Conservation (phyloP, 2,888 invertebrate species). For the Mystacides longicornis region DNA sequence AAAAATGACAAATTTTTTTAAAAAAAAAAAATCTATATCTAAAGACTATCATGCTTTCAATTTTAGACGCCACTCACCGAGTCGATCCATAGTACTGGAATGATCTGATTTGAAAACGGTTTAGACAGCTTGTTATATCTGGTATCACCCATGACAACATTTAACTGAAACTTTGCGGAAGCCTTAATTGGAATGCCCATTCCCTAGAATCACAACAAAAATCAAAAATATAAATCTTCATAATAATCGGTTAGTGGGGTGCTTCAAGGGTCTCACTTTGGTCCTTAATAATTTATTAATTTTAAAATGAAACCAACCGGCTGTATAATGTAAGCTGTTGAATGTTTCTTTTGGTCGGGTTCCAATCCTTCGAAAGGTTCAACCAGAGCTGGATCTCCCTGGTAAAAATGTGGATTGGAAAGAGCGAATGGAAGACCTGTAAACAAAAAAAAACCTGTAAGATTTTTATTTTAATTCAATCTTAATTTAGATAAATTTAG, state of each 20-base stretch:
- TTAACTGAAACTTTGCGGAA: slow-evolving; percentile 62
- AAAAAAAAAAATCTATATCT: neutral
- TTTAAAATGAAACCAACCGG: too few species aligned
- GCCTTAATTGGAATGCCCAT: slow-evolving; percentile 60
- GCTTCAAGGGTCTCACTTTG: too few species aligned
- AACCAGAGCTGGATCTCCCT: slow-evolving; percentile 52
- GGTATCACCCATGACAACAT: slow-evolving; percentile 58
- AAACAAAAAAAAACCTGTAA: slow-evolving; percentile 13
- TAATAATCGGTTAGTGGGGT: too few species aligned
- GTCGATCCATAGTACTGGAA: slow-evolving; percentile 69
- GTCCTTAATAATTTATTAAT: too few species aligned
- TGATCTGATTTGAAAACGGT: slow-evolving; percentile 54
- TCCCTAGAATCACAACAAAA: slow-evolving; percentile 37
- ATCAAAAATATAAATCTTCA: neutral
- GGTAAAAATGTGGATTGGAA: slow-evolving; percentile 61
- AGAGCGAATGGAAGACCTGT: slow-evolving; percentile 65
- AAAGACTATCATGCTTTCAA: neutral
- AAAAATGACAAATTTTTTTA: neutral
- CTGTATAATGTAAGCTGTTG: slow-evolving; percentile 57
- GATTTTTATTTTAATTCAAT: neutral
- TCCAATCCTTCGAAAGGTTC: slow-evolving; percentile 54
- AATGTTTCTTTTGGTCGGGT: slow-evolving; percentile 49
- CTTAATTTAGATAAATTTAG: neutral
- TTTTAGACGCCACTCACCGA: slow-evolving; percentile 45
- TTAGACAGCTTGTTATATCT: slow-evolving; percentile 52